Percentiles rank a stretch among this genome's conserved stretches.
These are phyloP conservation scores for Coracopsis vasa DNA, from an alignment of 2,113 vertebrate genomes.

Conservation along the genomic window DNA sequence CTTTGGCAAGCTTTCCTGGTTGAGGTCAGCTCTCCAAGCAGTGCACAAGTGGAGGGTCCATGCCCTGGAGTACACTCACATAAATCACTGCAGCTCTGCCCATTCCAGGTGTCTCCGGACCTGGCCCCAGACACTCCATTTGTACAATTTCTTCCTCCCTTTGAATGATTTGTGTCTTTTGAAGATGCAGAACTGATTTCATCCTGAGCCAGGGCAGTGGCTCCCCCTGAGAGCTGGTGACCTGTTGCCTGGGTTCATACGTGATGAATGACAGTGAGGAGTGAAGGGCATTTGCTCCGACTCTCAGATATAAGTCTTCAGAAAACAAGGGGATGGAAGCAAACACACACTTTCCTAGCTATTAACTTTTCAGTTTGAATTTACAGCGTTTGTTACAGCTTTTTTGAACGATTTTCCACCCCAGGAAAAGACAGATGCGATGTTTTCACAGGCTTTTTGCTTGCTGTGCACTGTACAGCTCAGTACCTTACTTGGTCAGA, in stretches of 20 bases:
- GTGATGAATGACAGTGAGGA: neutral
- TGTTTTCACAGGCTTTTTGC: neutral
- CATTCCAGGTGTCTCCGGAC: neutral
- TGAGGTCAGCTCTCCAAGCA: rapidly evolving
- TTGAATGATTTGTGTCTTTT: neutral
- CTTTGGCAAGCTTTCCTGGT: neutral
- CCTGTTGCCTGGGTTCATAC: neutral
- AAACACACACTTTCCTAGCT: neutral
- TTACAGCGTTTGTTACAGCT: neutral
- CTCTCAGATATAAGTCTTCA: neutral
- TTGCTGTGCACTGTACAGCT: neutral
- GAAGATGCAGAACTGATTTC: neutral
- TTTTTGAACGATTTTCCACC: neutral
- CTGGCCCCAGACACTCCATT: neutral
- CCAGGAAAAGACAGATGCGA: neutral
- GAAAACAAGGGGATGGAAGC: neutral
- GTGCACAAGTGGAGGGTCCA: rapidly evolving
- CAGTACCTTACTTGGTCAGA: rapidly evolving
- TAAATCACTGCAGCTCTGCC: neutral
- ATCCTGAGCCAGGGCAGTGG: neutral
- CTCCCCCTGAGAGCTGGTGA: neutral
- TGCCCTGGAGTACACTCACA: neutral
- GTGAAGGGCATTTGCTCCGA: neutral
- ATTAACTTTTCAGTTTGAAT: neutral
- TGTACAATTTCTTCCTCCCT: neutral